These are phyloP conservation scores for Drosophila ohnishii DNA, from an alignment of 1,140 invertebrate genomes.

Conservation along the genomic window DNA sequence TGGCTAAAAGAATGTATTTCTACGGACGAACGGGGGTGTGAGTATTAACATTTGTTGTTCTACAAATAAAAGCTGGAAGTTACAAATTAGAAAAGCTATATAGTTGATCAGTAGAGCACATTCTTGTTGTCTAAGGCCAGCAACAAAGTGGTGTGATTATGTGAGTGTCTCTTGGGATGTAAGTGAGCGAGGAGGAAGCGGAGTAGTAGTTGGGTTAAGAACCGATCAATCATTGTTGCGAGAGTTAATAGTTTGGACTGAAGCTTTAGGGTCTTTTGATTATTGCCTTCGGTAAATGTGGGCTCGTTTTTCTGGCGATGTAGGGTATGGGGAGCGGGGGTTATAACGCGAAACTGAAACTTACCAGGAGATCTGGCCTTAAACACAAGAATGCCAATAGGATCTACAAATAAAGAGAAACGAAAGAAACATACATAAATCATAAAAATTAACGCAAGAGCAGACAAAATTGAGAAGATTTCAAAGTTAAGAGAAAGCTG, in stretches of 20 bases:
- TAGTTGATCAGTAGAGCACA: conserved; percentile 66
- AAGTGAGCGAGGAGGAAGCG: conserved; percentile 18
- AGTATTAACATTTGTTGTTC: conserved; percentile 10
- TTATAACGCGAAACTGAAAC: conserved; percentile 81
- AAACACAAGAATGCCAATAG: conserved; percentile 88
- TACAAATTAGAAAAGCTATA: conserved; percentile 52
- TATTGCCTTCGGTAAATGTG: conserved; percentile 21
- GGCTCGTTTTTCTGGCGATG: conserved; percentile 1
- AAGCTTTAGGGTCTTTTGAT: conserved; percentile 11
- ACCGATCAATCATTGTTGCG: conserved; percentile 25
- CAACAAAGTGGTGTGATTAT: conserved; percentile 57
- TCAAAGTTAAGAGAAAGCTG: background rate
- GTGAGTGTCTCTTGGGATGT: conserved; percentile 6
- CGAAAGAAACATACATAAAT: conserved; percentile 80
- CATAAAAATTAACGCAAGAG: conserved; percentile 72
- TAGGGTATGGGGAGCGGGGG: conserved; percentile 28
- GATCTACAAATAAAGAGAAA: conserved; percentile 85
- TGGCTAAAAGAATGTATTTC: conserved; percentile 1
- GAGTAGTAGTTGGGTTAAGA: conserved; percentile 38
- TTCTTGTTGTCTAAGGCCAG: conserved; percentile 83
- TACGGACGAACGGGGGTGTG: conserved; percentile 28
- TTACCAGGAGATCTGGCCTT: conserved; percentile 88
- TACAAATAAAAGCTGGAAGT: conserved; percentile 35
- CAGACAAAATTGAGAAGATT: conserved; percentile 12
- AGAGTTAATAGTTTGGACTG: conserved; percentile 33